Base-by-base conservation (phyloP, 2,113 vertebrate genomes). In the Vidua chalybeata region DNA sequence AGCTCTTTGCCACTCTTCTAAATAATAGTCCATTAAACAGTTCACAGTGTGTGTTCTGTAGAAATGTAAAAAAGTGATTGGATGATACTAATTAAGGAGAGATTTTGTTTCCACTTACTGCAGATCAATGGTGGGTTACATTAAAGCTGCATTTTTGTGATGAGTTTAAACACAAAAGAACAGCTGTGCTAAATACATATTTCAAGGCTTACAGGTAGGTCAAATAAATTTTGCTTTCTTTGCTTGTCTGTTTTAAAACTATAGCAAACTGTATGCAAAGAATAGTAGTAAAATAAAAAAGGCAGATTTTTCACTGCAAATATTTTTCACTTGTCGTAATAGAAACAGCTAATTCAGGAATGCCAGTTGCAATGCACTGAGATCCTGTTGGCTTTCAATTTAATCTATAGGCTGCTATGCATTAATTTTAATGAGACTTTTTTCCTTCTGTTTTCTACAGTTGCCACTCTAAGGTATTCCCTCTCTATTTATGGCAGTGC, bases 71-170 rank as follows among this genome's bases (percentile, higher is more conserved):
- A 98, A 98, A 98, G 97, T 96, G 97, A 97, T 98, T 97, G 97
- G 97, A 97, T 97, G 97, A 97, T 98, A 98, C 98, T 98, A 98
- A 99, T 99, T 98, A 98, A 98, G 97, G 96, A 95, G 96, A 98
- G 97, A 98, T 98, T 98, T 98, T 98, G 97, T 98, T 98, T 98
- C 97, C 97, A 98, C 97, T 98, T 98, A 97, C 94, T 98, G 98
- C 97, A 98, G 97, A 98, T 98, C 97, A 98, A 97, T 98, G 98
- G 97, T 97, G 96, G 97, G 97, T 98, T 98, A 97, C 97, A 97
- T 97, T 97, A 97, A 98, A 97, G 96, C 97, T 91, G 88, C 89
- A 92, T 97, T 98, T 97, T 97, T 97, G 89, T 94, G 96, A 98
- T 97, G 97, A 97, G 97, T 97, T 98, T 98, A 97, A 97, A 95